phyloP scores from a whole-genome alignment of 2,888 invertebrate genomes.

The Anthrax anthrax region DNA sequence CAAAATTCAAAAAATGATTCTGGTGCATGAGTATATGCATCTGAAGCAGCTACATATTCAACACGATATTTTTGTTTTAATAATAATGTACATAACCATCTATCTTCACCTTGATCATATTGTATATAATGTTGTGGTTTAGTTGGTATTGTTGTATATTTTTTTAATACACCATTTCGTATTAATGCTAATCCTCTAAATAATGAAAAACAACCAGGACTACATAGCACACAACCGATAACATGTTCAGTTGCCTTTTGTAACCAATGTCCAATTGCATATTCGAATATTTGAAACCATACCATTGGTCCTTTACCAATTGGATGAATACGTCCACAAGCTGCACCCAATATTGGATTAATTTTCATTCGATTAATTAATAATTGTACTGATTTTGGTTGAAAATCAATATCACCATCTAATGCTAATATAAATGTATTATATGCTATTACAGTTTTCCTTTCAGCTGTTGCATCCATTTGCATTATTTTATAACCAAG shows the following conservation, averaged over 20 bases:
- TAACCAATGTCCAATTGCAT: slow-evolving; percentile 85
- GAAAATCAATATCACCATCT: slow-evolving; percentile 83
- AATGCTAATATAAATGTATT: slow-evolving; percentile 73
- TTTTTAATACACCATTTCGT: slow-evolving; percentile 81
- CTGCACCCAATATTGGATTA: slow-evolving; percentile 64
- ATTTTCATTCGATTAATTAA: slow-evolving; percentile 78
- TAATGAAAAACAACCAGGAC: slow-evolving; percentile 83
- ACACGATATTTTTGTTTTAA: slow-evolving; percentile 83
- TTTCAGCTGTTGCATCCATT: slow-evolving; percentile 30
- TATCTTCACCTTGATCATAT: slow-evolving; percentile 93
- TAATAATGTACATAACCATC: slow-evolving; percentile 87
- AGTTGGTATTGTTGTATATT: slow-evolving; percentile 63
- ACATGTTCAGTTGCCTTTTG: slow-evolving; percentile 86
- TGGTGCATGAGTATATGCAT: slow-evolving; percentile 88
- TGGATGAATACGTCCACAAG: slow-evolving; percentile 82
- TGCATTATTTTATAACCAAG: slow-evolving; percentile 68
- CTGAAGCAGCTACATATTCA: slow-evolving; percentile 90
- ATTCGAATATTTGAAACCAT: slow-evolving; percentile 81
- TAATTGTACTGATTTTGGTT: slow-evolving; percentile 60
- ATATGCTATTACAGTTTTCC: slow-evolving; percentile 53
- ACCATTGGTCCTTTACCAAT: slow-evolving; percentile 69
- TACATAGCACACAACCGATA: slow-evolving; percentile 79
- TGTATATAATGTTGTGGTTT: slow-evolving; percentile 79
- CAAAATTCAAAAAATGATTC: slow-evolving; percentile 87
- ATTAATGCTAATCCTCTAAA: slow-evolving; percentile 79